Conservation (phyloP, 35 echinoderm and acorn worm species). For the Heliocidaris erythrogramma region DNA sequence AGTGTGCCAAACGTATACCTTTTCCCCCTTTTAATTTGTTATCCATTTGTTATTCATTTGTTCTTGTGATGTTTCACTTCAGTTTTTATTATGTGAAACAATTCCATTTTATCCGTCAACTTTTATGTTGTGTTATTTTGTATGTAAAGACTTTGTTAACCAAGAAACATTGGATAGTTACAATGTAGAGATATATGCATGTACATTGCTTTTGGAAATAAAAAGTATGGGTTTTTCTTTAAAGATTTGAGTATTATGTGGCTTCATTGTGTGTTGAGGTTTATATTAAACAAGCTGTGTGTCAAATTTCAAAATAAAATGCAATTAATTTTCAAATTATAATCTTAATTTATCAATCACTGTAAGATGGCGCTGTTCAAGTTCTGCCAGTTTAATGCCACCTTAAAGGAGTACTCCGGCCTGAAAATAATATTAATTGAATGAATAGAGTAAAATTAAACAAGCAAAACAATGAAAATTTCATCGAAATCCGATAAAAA, state of each 20-base stretch:
- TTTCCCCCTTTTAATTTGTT: background rate
- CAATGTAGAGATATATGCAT: constrained; percentile 36
- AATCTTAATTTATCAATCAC: too few relatives aligned
- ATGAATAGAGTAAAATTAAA: too few relatives aligned
- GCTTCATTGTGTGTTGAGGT: background rate
- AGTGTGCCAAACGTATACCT: background rate
- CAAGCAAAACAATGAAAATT: too few relatives aligned
- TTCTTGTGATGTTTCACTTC: background rate
- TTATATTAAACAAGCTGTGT: too few relatives aligned
- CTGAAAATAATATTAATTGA: too few relatives aligned
- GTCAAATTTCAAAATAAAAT: too few relatives aligned
- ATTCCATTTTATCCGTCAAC: background rate
- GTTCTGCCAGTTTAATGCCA: too few relatives aligned
- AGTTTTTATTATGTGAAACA: background rate
- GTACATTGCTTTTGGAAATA: constrained; percentile 37
- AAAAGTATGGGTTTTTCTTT: constrained; percentile 23
- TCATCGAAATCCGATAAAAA: too few relatives aligned
- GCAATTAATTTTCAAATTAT: too few relatives aligned
- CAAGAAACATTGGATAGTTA: constrained; percentile 11
- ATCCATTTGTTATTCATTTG: background rate
- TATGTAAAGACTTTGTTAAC: background rate
- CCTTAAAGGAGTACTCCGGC: too few relatives aligned
- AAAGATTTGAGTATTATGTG: background rate
- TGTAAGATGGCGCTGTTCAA: too few relatives aligned
- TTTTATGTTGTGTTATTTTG: background rate